Evolutionary conservation across 2,888 invertebrate species (phyloP).

Genomic region (Limulus polyphemus): DNA sequence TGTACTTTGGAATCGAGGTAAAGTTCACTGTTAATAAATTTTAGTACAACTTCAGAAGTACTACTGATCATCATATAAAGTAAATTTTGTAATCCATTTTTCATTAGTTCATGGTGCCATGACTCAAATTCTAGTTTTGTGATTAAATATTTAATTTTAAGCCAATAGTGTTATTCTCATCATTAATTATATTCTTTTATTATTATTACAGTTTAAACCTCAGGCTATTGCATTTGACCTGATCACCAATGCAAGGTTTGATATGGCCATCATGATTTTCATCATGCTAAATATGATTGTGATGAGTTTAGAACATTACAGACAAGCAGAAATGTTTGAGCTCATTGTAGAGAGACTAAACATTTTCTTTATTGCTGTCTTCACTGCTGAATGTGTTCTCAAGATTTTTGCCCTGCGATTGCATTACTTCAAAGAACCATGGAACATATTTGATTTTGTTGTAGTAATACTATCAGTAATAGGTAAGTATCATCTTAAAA

Average conservation of each 20-base stretch:
- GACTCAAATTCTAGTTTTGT: no score
- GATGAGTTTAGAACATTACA: slow-evolving; percentile 95
- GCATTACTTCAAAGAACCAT: slow-evolving; percentile 98
- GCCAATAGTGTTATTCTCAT: neutral
- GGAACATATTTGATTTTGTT: slow-evolving; percentile 99
- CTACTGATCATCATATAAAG: no score
- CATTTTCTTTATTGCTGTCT: slow-evolving; percentile 95
- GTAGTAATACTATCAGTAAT: slow-evolving; percentile 97
- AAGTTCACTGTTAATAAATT: no score
- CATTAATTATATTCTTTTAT: slow-evolving; percentile 30
- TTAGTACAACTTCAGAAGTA: no score
- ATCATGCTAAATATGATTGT: slow-evolving; percentile 97
- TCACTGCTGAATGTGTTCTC: slow-evolving; percentile 93
- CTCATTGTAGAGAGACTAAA: slow-evolving; percentile 78
- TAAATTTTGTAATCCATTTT: neutral
- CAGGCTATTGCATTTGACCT: slow-evolving; percentile 95
- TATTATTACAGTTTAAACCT: slow-evolving; percentile 74
- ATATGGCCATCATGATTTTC: slow-evolving; percentile 98
- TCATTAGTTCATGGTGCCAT: no score
- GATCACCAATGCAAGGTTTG: slow-evolving; percentile 96
- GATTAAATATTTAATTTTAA: no score
- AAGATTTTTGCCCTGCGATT: slow-evolving; percentile 95
- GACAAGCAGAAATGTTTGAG: slow-evolving; percentile 53
- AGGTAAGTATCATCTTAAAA: slow-evolving; percentile 49
- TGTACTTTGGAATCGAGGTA: no score